Percentiles rank a stretch among this genome's conserved stretches.
phyloP scores from a whole-genome alignment of 2,113 vertebrate genomes.

The Oenanthe melanoleuca region DNA sequence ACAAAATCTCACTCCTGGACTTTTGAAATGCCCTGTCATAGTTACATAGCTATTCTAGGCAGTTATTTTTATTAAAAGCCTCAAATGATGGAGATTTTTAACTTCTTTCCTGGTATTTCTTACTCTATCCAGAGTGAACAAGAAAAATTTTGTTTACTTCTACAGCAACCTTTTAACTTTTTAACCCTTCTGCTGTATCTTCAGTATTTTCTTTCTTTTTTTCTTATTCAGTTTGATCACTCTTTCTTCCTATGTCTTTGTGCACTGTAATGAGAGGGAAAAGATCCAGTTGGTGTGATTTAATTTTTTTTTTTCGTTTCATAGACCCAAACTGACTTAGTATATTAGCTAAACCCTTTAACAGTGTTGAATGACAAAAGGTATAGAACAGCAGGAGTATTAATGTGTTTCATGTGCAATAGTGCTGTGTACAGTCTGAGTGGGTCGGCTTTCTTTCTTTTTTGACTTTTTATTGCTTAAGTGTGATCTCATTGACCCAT shows the following conservation, averaged over 20 bases:
- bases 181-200: neutral
- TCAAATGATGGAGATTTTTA: neutral
- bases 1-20: neutral
- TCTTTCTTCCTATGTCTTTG: neutral
- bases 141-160: neutral
- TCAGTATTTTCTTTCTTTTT: neutral
- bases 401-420: neutral
- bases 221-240: neutral
- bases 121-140: neutral
- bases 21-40: neutral
- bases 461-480: neutral
- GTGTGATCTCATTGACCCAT: neutral
- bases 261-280: neutral
- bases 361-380: neutral
- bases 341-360: neutral
- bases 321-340: neutral
- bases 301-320: neutral
- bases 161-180: neutral
- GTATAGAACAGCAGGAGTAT: neutral
- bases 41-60: neutral
- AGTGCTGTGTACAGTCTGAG: neutral
- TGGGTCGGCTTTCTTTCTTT: neutral
- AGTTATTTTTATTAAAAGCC: neutral
- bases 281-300: neutral
- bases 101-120: neutral